phyloP scores from a whole-genome alignment of 37 sponge, comb jelly and placozoan genomes.

The Oopsacas minuta region DNA sequence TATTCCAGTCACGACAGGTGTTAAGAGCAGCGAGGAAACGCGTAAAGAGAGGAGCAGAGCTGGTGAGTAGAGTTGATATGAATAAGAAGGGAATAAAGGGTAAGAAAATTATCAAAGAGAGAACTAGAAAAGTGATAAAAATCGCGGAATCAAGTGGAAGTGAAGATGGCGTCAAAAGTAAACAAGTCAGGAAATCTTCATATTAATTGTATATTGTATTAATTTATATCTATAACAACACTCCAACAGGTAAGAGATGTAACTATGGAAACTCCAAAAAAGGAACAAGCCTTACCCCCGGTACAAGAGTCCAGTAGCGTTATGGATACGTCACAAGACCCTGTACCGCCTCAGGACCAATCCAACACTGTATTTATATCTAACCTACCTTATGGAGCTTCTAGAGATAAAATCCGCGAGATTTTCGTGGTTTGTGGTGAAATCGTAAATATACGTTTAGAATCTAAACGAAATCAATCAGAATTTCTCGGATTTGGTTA shows the following conservation, averaged over 20 bases:
- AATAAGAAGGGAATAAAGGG: neutral
- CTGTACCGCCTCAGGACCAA: neutral
- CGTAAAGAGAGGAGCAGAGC: neutral
- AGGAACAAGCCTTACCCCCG: neutral
- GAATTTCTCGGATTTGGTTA: neutral
- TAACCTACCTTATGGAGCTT: neutral
- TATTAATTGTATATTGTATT: no score
- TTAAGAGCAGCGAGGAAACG: constrained; percentile 9
- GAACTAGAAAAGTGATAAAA: neutral
- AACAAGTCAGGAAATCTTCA: no score
- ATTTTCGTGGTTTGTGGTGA: neutral
- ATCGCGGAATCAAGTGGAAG: neutral
- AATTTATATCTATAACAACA: no score
- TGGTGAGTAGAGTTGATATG: neutral
- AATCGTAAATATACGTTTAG: neutral
- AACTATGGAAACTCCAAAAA: neutral
- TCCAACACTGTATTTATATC: neutral
- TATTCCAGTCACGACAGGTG: neutral
- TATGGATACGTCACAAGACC: neutral
- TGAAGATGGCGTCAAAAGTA: neutral
- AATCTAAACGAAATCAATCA: neutral
- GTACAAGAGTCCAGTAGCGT: neutral
- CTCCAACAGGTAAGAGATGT: neutral
- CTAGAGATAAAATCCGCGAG: constrained; percentile 5
- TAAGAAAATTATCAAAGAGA: neutral